Conservation (phyloP, 2,888 invertebrate genomes). For the Platycheirus albimanus region DNA sequence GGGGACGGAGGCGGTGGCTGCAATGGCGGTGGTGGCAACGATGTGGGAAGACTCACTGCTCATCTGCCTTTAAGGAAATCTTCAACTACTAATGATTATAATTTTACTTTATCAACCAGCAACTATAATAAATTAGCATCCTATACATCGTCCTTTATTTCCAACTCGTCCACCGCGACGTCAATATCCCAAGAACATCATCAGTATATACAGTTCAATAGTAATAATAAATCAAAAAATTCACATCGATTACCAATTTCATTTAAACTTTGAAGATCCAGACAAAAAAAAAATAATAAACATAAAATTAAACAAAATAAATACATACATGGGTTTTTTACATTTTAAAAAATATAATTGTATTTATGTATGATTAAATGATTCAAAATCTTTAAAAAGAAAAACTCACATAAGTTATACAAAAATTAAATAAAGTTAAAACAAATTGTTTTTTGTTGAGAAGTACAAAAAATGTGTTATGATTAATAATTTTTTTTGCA, state of each 20-base stretch:
- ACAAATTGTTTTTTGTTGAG: slow-evolving; percentile 73
- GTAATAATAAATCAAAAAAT: slow-evolving; percentile 44
- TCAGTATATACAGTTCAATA: slow-evolving; percentile 57
- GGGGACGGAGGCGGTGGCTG: slow-evolving; percentile 7
- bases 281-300: slow-evolving; percentile 24
- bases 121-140: slow-evolving; percentile 66
- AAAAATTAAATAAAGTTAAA: slow-evolving; percentile 70
- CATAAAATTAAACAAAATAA: slow-evolving; percentile 11
- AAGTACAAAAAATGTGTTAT: slow-evolving; percentile 57
- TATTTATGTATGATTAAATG: too few relatives aligned
- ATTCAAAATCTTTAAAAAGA: slow-evolving; percentile 53
- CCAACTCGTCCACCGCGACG: slow-evolving; percentile 48
- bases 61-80: slow-evolving; percentile 42
- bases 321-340: slow-evolving; percentile 60
- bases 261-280: slow-evolving; percentile 58
- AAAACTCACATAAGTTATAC: slow-evolving; percentile 68
- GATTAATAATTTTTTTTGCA: neutral
- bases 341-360: slow-evolving; percentile 57
- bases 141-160: slow-evolving; percentile 60
- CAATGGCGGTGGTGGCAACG: neutral
- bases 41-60: slow-evolving; percentile 29
- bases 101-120: slow-evolving; percentile 63
- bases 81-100: slow-evolving; percentile 55
- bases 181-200: slow-evolving; percentile 51
- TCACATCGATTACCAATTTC: slow-evolving; percentile 57